phyloP scores from a whole-genome alignment of 92 coral and sea anemone genomes.

The Palythoa grandiflora region DNA sequence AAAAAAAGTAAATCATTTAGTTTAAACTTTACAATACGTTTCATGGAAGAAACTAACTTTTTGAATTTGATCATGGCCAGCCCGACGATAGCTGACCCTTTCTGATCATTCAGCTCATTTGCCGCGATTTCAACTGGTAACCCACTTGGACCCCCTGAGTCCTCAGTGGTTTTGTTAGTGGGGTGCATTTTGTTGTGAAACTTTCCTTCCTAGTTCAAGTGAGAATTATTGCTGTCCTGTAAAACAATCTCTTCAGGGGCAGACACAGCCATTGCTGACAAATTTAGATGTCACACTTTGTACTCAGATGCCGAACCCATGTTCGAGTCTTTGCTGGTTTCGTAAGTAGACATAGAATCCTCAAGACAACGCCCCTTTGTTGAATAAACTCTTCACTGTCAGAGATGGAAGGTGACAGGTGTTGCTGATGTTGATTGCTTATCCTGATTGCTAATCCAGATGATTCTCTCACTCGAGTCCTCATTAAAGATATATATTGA shows the following conservation, averaged over 20 bases:
- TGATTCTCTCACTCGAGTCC: neutral
- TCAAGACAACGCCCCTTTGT: neutral
- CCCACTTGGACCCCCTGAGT: neutral
- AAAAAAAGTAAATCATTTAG: too few relatives aligned
- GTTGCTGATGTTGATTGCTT: neutral
- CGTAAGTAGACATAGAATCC: neutral
- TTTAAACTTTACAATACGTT: too few relatives aligned
- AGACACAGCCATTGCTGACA: neutral
- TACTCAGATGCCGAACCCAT: neutral
- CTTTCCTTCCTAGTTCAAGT: neutral
- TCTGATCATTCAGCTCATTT: neutral
- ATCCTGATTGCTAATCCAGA: conserved; percentile 7
- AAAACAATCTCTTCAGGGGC: neutral
- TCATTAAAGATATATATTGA: neutral
- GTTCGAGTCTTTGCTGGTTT: neutral
- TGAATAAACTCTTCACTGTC: neutral
- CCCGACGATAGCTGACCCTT: neutral
- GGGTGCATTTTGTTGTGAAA: neutral
- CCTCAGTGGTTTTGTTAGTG: neutral
- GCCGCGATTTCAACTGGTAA: neutral
- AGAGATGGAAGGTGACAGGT: neutral
- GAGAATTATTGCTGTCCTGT: neutral
- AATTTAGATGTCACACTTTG: neutral
- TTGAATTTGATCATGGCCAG: too few relatives aligned
- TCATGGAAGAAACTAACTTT: too few relatives aligned